Percentiles rank a stretch among this genome's conserved stretches.
phyloP scores from a whole-genome alignment of 2,113 vertebrate species.

The Pangasianodon hypophthalmus region DNA sequence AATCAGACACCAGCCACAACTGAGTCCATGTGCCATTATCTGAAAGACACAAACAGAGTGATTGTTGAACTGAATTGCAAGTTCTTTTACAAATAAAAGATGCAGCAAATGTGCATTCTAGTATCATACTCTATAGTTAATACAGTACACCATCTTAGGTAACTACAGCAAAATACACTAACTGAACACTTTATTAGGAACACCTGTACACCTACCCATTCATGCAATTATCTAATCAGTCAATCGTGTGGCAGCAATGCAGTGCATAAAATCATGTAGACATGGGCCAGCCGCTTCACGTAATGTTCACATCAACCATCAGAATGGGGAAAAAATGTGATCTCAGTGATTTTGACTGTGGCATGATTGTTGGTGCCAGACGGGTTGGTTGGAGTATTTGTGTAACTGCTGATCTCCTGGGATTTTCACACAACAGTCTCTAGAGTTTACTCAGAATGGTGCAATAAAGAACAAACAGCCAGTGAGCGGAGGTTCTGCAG shows the following conservation, averaged over 20 bases:
- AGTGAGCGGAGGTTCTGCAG: neutral
- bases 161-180: neutral
- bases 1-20: conserved; percentile 94
- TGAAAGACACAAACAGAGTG: conserved; percentile 56
- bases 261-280: neutral
- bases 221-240: neutral
- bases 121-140: neutral
- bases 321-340: neutral
- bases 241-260: neutral
- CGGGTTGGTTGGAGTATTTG: neutral
- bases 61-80: neutral
- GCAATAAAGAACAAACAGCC: neutral
- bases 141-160: neutral
- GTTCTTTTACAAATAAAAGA: neutral
- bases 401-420: neutral
- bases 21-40: conserved; percentile 98
- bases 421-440: neutral
- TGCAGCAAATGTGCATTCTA: neutral
- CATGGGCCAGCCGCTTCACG: neutral
- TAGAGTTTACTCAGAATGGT: neutral
- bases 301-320: neutral
- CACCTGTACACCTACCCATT: neutral
- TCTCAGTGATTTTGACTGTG: neutral
- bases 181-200: neutral
- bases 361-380: neutral